Evolutionary conservation across 2,888 invertebrate genomes (phyloP), one percentile per base, ranked within the genome.

Genomic region (Platycheirus albimanus): DNA sequence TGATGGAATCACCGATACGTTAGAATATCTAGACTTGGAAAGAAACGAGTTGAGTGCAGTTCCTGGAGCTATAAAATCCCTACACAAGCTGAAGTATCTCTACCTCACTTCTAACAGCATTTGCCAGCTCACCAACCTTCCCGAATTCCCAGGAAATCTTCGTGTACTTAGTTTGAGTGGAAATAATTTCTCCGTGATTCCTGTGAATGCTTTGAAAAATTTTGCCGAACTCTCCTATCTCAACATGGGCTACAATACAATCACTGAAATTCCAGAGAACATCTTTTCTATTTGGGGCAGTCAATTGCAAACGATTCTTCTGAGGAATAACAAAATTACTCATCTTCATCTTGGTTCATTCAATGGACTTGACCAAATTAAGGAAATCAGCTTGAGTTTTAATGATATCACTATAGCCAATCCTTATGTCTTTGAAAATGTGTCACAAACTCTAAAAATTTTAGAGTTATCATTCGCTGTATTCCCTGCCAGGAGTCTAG

Each of bases 321-420:
- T 97, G 86, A 93, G 95, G 84, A 97, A 97, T 91, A 97, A 97
- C 90, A 94, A 95, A 89, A 94, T 97, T 85, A 95, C 95, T 36
- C 94, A 93, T 89, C 92, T 95, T 86, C 94, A 93, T 88, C 92
- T 93, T 85, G 94, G 94, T 87, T 93, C 95, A 85, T 96, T 97
- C 90, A 92, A 93, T 76, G 94, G 94, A 43, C 93, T 95, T 63
- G 94, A 94, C 85, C 94, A 95, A 86, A 93, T 98, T 86, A 95
- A 95, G 87, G 97, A 98, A 91, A 93, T 98, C 85, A 96, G 96
- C 91, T 92, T 98, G 85, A 97, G 97, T 89, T 97, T 98, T 91
- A 98, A 98, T 91, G 95, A 96, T 88, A 93, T 98, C 85, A 94
- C 94, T 86, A 94, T 95, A 87, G 93, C 98, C 86, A 95, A 96